These are phyloP conservation scores for Scaptomyza flava DNA, from an alignment of 2,888 invertebrate species.

Conservation along the genomic window DNA sequence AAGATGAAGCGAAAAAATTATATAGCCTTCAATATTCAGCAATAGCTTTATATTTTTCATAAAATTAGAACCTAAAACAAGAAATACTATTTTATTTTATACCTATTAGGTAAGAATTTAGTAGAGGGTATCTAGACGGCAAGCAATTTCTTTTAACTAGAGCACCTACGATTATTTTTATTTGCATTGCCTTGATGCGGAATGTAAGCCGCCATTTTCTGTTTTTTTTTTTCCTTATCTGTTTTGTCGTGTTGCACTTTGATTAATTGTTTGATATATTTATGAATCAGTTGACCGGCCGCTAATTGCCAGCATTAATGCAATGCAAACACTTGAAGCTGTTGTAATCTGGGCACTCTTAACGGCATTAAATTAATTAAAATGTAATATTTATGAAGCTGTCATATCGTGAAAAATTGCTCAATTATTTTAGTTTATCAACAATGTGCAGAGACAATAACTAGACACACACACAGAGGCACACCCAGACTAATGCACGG, in stretches of 20 bases:
- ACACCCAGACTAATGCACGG: background rate
- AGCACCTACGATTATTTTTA: background rate
- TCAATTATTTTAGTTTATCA: conserved; percentile 66
- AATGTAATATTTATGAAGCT: conserved; percentile 71
- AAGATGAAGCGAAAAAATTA: too few relatives aligned
- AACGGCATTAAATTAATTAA: conserved; percentile 69
- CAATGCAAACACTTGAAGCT: conserved; percentile 7
- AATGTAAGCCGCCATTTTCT: conserved; percentile 64
- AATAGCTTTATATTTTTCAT: too few relatives aligned
- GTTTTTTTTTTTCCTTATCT: conserved; percentile 5
- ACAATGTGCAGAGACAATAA: conserved; percentile 8
- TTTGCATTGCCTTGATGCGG: conserved; percentile 36
- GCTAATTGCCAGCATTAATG: conserved; percentile 52
- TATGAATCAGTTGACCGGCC: conserved; percentile 48
- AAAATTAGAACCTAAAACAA: too few relatives aligned
- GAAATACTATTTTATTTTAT: too few relatives aligned
- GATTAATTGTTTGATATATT: conserved; percentile 61
- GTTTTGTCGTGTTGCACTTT: conserved; percentile 28
- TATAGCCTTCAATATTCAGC: too few relatives aligned
- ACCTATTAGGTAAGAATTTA: background rate
- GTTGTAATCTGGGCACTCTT: conserved; percentile 35
- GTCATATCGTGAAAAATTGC: conserved; percentile 63
- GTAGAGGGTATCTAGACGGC: background rate
- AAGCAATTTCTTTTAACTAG: background rate
- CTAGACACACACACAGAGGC: conserved; percentile 15